These are phyloP conservation scores for Jordanella pulchra DNA, from an alignment of 2,797 vertebrate genomes.

Conservation along the genomic window DNA sequence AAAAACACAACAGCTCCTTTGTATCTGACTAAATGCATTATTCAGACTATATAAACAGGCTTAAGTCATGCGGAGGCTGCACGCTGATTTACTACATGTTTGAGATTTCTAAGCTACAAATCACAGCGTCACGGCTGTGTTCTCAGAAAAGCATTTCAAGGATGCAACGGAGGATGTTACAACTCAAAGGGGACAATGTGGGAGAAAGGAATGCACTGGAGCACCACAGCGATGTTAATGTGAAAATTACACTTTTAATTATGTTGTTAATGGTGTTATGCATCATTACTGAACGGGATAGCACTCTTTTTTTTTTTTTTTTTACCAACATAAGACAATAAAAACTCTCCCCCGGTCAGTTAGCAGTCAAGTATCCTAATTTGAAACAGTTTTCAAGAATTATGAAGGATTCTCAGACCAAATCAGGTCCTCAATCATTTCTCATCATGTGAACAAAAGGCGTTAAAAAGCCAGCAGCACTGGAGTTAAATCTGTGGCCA, in stretches of 20 bases:
- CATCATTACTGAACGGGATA: neutral
- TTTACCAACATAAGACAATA: slow-evolving; percentile 6
- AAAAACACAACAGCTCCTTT: neutral
- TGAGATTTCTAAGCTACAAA: neutral
- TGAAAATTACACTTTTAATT: neutral
- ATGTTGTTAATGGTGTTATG: slow-evolving; percentile 3
- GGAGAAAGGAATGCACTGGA: slow-evolving; percentile 13
- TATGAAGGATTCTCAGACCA: neutral
- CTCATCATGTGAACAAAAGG: slow-evolving; percentile 33
- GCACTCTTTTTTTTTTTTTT: neutral
- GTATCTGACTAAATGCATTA: neutral
- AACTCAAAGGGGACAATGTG: slow-evolving; percentile 15
- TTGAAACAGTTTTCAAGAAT: slow-evolving; percentile 1
- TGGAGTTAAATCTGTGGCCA: slow-evolving; percentile 56
- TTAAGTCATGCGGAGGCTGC: neutral
- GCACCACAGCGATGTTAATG: neutral
- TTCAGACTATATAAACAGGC: neutral
- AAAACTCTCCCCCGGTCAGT: slow-evolving; percentile 2
- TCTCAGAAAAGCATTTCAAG: slow-evolving; percentile 18
- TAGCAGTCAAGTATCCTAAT: slow-evolving; percentile 3
- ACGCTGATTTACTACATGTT: neutral
- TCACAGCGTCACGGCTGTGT: neutral
- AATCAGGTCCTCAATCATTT: slow-evolving; percentile 8
- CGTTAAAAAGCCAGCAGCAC: slow-evolving; percentile 60
- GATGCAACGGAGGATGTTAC: slow-evolving; percentile 18